phyloP scores from a whole-genome alignment of 1,140 invertebrate genomes.

The Bombus waltoni region DNA sequence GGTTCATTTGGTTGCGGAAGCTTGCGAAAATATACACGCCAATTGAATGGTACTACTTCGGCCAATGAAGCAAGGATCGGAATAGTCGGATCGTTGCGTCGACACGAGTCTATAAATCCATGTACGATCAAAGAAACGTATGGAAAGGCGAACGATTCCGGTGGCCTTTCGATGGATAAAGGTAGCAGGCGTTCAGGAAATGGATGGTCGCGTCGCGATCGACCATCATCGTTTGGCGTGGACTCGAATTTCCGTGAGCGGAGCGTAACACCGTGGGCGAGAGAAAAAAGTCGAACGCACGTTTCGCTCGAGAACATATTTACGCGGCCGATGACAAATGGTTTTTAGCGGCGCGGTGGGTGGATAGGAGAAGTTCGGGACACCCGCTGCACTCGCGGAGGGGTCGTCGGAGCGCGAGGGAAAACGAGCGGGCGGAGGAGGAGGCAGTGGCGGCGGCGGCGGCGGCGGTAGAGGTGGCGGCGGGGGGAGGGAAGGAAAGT shows the following conservation, averaged over 20 bases:
- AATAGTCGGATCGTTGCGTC: not conserved
- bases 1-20: not conserved
- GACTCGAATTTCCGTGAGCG: slow-evolving; percentile 30
- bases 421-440: slow-evolving; percentile 9
- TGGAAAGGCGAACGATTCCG: not conserved
- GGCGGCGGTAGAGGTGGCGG: not conserved
- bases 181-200: not conserved
- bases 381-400: slow-evolving; percentile 60
- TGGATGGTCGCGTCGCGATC: slow-evolving; percentile 19
- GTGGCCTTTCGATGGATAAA: not conserved
- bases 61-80: not conserved
- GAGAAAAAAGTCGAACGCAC: slow-evolving; percentile 55
- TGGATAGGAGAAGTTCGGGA: slow-evolving; percentile 58
- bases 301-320: slow-evolving; percentile 74
- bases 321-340: slow-evolving; percentile 80
- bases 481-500: slow-evolving; percentile 63
- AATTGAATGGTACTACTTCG: not conserved
- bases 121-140: not conserved
- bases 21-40: slow-evolving; percentile 9
- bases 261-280: not conserved
- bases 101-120: slow-evolving; percentile 1
- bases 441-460: slow-evolving; percentile 50
- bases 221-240: slow-evolving; percentile 9
- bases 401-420: slow-evolving; percentile 24
- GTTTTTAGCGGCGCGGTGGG: slow-evolving; percentile 71